Conservation (phyloP, 2,797 vertebrate genomes). For the Cuniculus paca region DNA sequence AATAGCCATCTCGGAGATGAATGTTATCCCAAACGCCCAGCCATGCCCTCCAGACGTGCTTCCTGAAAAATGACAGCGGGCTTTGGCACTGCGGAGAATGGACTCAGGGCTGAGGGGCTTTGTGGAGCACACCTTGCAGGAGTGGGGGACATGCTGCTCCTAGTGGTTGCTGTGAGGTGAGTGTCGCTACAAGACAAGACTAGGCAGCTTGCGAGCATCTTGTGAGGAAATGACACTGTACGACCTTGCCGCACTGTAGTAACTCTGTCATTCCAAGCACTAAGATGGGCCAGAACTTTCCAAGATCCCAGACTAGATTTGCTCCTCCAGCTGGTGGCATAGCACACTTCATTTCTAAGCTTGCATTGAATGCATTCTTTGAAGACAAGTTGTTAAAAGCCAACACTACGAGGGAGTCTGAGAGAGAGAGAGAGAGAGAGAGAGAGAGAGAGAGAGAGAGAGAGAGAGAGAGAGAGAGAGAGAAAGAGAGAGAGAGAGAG, state of each 20-base stretch:
- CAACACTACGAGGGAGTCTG: neutral
- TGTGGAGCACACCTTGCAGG: rapidly evolving
- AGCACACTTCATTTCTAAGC: neutral
- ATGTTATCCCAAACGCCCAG: neutral
- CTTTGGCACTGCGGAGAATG: rapidly evolving
- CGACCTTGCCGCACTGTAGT: rapidly evolving
- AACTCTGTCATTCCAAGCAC: rapidly evolving
- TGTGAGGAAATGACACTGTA: neutral
- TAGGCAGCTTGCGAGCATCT: neutral
- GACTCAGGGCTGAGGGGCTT: rapidly evolving
- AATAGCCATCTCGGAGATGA: neutral
- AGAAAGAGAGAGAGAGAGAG: neutral
- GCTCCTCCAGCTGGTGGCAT: rapidly evolving
- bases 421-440: neutral
- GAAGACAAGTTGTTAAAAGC: neutral
- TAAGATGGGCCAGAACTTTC: neutral
- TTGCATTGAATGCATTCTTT: rapidly evolving
- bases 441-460: neutral
- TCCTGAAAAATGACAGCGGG: neutral
- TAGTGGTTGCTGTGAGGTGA: rapidly evolving
- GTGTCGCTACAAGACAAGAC: rapidly evolving
- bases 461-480: no score
- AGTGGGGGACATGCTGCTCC: rapidly evolving
- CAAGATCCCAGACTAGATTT: neutral
- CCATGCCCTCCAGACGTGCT: neutral